phyloP scores from a whole-genome alignment of 1,140 invertebrate species.

The Drosophila ficusphila region DNA sequence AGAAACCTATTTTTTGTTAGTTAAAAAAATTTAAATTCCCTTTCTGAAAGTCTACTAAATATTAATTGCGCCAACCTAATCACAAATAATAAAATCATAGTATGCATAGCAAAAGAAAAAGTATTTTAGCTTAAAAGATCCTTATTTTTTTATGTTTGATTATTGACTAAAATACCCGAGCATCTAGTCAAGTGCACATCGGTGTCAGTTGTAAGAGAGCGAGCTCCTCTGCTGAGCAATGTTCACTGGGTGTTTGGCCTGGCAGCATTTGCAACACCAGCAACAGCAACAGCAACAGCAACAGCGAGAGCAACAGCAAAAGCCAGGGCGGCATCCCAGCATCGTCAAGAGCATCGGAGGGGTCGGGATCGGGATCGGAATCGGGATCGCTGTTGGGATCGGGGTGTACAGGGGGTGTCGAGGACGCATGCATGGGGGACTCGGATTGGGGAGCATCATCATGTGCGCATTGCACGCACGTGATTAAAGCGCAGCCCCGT shows the following conservation, averaged over 20 bases:
- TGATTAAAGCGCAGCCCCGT: conserved; percentile 81
- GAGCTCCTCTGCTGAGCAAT: conserved; percentile 59
- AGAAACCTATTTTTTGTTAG: no score
- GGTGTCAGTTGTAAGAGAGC: conserved; percentile 34
- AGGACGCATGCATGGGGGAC: conserved; percentile 26
- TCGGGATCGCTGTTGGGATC: conserved; percentile 5
- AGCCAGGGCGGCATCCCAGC: conserved; percentile 47
- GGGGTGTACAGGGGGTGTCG: not conserved
- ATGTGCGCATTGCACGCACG: conserved; percentile 79
- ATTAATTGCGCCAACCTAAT: no score
- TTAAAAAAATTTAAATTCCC: no score
- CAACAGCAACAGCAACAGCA: conserved; percentile 8
- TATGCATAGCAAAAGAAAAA: no score
- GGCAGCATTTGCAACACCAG: conserved; percentile 74
- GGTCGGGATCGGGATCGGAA: conserved; percentile 23
- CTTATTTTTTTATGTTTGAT: no score
- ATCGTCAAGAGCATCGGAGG: conserved; percentile 47
- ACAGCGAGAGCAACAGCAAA: conserved; percentile 35
- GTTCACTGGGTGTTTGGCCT: conserved; percentile 71
- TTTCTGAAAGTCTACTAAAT: no score
- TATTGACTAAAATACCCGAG: not conserved
- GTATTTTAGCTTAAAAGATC: no score
- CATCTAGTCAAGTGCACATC: not conserved
- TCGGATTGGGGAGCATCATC: conserved; percentile 68
- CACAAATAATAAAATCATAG: no score